A percentile compares a stretch with the other conserved stretches of the same genome.
Conservation (phyloP, 2,113 vertebrate species). For the Pterocles orientalis region DNA sequence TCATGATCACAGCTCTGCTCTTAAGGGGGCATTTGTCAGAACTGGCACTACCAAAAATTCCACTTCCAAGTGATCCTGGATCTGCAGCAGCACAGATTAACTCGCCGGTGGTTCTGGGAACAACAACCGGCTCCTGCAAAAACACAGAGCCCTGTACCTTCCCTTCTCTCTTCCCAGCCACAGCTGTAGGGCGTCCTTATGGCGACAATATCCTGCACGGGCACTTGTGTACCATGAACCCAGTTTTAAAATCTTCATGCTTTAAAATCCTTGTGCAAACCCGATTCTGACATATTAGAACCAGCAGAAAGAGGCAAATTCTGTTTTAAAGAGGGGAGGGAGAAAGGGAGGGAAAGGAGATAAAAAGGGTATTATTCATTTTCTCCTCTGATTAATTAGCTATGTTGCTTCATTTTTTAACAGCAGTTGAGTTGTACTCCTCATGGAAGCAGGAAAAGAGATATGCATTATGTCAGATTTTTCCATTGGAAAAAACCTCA, state of each 20-base stretch:
- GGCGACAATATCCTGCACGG: rapidly evolving
- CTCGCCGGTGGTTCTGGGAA: neutral
- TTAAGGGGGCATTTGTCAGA: constrained; percentile 12
- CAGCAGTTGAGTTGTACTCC: neutral
- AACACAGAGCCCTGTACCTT: neutral
- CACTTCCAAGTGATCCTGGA: neutral
- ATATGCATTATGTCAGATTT: neutral
- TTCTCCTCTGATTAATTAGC: neutral
- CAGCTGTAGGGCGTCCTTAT: rapidly evolving
- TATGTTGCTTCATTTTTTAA: neutral
- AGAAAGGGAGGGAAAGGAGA: neutral
- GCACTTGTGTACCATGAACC: neutral
- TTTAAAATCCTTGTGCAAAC: neutral
- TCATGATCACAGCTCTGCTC: constrained; percentile 16
- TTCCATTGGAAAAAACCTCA: neutral
- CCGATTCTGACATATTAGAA: neutral
- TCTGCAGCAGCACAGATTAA: neutral
- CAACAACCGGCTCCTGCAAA: neutral
- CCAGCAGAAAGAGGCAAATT: neutral
- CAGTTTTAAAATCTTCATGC: neutral
- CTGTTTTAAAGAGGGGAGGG: neutral
- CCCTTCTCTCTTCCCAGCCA: neutral
- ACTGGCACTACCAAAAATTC: neutral
- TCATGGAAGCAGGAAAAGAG: neutral
- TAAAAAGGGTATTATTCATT: neutral